Percentiles rank a stretch among this genome's conserved stretches.
Evolutionary conservation across 2,888 invertebrate species (phyloP).

Genomic region (Acleris cristana): DNA sequence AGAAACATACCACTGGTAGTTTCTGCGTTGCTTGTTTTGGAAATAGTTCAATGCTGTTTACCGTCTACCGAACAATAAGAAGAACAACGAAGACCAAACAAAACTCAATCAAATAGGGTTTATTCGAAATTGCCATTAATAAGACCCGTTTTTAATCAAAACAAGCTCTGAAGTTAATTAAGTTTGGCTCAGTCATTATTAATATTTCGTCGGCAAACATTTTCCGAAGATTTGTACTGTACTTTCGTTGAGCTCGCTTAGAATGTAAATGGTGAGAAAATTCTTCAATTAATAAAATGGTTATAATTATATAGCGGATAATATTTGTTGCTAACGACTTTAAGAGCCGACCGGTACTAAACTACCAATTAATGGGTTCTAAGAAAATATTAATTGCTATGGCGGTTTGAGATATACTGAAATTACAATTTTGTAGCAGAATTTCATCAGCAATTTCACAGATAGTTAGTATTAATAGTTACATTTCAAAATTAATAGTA

Average conservation of each 20-base stretch:
- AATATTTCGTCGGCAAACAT: background rate
- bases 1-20: no score
- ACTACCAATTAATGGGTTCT: slow-evolving; percentile 7
- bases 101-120: slow-evolving; percentile 22
- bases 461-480: no score
- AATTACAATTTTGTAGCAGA: slow-evolving; percentile 1
- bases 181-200: slow-evolving; percentile 5
- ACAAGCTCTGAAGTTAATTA: slow-evolving; percentile 12
- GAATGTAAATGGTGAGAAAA: slow-evolving; percentile 19
- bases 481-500: no score
- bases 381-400: slow-evolving; percentile 4
- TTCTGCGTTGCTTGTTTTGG: no score
- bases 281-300: slow-evolving; percentile 13
- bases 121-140: slow-evolving; percentile 14
- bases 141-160: slow-evolving; percentile 6
- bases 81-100: slow-evolving; percentile 7
- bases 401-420: background rate
- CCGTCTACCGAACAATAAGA: no score
- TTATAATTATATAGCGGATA: slow-evolving; percentile 13
- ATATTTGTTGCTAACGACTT: slow-evolving; percentile 12
- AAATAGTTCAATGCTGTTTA: no score
- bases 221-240: background rate
- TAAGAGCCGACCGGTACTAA: slow-evolving; percentile 1
- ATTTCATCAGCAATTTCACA: no score
- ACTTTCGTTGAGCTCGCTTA: background rate